Evolutionary conservation across 2,113 vertebrate genomes (phyloP), one percentile per base, ranked within the genome.

Genomic region (Toxotes jaculatrix): DNA sequence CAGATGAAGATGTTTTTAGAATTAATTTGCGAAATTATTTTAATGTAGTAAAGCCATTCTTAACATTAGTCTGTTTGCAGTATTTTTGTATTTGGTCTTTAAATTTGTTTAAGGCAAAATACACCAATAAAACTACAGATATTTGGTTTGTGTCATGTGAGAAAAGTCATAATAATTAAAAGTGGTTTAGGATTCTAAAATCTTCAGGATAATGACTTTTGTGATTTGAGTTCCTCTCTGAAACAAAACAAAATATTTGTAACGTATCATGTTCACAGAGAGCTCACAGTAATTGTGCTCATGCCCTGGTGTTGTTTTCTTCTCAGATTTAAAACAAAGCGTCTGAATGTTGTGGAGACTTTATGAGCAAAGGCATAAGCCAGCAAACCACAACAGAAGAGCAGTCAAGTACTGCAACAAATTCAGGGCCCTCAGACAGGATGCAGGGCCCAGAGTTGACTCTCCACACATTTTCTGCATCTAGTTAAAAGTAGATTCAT

Each of bases 371-470:
- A 74, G 43, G 53, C 66, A 77, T 12, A 31, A 63, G 31, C 68
- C 32, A 63, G 68, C 11, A 75, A 83, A 91, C 80, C 79, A 87
- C 79, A 85, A 71, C 70, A 80, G 64, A 82, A 9, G 32, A 47
- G 59, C 36, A 74, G 17, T 60, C 0, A 4, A 75, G 36, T 42
- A 56, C n/a, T 79, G 60, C 65, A 67, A 45, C 19, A 45, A 55
- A 77, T 32, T 38, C 10, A 5, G 40, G 79, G 64, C 51, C 62
- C 51, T 45, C 45, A 43, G 47, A 66, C 80, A 82, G 32, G 38
- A 78, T 60, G 73, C 32, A 64, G 51, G 61, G 61, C 59, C 66
- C 65, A 17, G 21, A 43, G 60, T 83, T 13, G 63, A 17, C 12
- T 19, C 56, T 17, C 12, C 21, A 66, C n/a, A 55, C 2, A 1